These are phyloP conservation scores for Xestia xanthographa DNA, from an alignment of 2,888 invertebrate genomes.

Conservation along the genomic window DNA sequence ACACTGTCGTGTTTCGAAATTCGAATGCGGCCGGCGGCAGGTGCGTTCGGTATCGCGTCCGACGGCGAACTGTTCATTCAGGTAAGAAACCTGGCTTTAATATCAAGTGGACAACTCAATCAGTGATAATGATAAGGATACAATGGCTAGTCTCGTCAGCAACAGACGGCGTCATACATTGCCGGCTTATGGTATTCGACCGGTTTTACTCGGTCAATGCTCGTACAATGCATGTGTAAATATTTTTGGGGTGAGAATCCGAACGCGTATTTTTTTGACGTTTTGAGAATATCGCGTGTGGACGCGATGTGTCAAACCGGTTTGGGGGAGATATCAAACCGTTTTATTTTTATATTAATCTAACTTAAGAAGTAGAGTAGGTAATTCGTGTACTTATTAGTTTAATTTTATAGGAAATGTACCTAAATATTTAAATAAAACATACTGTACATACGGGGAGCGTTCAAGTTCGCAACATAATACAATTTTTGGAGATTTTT, in stretches of 20 bases:
- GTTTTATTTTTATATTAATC: conserved; percentile 8
- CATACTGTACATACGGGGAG: too few relatives aligned
- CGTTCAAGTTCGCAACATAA: too few relatives aligned
- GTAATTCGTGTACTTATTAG: not conserved
- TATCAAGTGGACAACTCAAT: conserved; percentile 85
- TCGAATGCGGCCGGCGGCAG: conserved; percentile 62
- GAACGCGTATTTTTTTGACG: conserved; percentile 48
- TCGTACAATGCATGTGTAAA: conserved; percentile 66
- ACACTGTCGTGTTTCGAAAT: conserved; percentile 64
- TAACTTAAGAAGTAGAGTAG: not conserved
- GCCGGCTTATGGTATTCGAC: conserved; percentile 64
- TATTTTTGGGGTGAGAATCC: conserved; percentile 52
- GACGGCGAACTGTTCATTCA: conserved; percentile 76
- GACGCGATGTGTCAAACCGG: conserved; percentile 39
- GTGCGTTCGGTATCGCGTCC: conserved; percentile 75
- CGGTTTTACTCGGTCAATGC: conserved; percentile 77
- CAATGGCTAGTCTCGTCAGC: conserved; percentile 68
- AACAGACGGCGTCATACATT: conserved; percentile 60
- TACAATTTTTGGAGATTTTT: too few relatives aligned
- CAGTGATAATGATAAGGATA: conserved; percentile 82
- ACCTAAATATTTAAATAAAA: too few relatives aligned
- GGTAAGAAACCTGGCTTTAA: conserved; percentile 77
- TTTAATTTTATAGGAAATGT: not conserved
- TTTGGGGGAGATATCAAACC: conserved; percentile 5
- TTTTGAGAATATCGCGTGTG: conserved; percentile 34